A percentile compares a stretch with the other conserved stretches of the same genome.
Conservation (phyloP, 2,797 vertebrate species). For the Otolemur crassicaudatus region DNA sequence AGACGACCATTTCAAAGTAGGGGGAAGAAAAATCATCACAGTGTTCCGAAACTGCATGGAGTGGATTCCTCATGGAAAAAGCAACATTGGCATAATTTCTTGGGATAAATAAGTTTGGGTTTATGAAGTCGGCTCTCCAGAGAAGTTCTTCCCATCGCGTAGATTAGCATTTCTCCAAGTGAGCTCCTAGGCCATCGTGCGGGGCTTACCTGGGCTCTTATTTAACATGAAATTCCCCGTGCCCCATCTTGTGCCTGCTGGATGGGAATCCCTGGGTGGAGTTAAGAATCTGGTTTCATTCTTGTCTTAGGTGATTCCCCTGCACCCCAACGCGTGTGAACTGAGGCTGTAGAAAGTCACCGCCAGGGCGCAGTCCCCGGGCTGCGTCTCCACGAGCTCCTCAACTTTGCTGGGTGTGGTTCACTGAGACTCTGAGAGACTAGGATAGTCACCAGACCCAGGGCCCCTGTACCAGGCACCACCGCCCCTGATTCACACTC, state of each 20-base stretch:
- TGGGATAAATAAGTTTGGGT: background rate
- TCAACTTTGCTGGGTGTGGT: background rate
- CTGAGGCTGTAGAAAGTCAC: too few relatives aligned
- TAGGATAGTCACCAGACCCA: background rate
- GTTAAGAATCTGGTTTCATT: background rate
- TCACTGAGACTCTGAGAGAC: background rate
- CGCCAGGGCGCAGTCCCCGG: background rate
- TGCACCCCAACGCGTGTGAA: background rate
- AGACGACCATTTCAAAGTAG: background rate
- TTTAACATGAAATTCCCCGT: background rate
- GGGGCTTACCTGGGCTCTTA: background rate
- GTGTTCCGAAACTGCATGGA: background rate
- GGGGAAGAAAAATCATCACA: background rate
- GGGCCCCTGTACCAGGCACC: too few relatives aligned
- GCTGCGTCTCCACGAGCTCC: background rate
- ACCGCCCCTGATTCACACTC: background rate
- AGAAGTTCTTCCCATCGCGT: background rate
- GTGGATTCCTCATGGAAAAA: background rate
- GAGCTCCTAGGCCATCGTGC: background rate
- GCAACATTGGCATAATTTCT: background rate
- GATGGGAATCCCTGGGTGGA: background rate
- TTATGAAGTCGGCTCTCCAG: background rate
- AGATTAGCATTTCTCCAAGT: background rate
- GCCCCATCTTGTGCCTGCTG: background rate
- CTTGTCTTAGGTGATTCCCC: background rate